phyloP scores from a whole-genome alignment of 1,140 invertebrate genomes.

The Eriosoma lanigerum region DNA sequence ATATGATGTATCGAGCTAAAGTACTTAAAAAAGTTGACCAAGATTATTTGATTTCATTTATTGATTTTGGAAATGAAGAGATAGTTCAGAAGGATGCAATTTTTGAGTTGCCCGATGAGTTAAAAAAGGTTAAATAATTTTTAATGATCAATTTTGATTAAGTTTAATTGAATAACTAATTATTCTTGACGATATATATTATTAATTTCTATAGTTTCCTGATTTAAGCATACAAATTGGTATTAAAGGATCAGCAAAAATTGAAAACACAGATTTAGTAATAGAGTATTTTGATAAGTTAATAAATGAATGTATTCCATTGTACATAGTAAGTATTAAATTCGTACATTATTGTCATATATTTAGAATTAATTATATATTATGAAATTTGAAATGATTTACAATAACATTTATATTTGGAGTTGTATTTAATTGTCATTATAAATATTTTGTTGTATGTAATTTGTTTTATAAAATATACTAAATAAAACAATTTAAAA shows the following conservation, averaged over 20 bases:
- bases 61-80: constrained; percentile 44
- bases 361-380: no score
- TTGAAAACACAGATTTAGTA: background rate
- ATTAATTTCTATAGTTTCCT: background rate
- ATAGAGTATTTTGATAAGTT: background rate
- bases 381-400: no score
- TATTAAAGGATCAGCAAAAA: background rate
- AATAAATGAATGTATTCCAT: background rate
- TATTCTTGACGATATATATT: background rate
- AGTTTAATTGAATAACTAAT: background rate
- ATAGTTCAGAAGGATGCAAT: background rate
- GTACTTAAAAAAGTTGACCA: background rate
- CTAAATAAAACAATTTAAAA: no score
- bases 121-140: constrained; percentile 17
- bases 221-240: background rate
- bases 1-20: background rate
- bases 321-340: constrained; percentile 15
- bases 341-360: no score
- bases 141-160: background rate
- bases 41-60: background rate
- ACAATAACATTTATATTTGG: no score
- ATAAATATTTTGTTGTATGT: no score
- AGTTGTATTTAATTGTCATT: no score
- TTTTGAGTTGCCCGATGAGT: constrained; percentile 6
- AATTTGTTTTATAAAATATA: no score